Percentiles rank a stretch among this genome's conserved stretches.
These are phyloP conservation scores for Nipponacmea schrenckii DNA, from an alignment of 2,888 invertebrate species.

Conservation along the genomic window DNA sequence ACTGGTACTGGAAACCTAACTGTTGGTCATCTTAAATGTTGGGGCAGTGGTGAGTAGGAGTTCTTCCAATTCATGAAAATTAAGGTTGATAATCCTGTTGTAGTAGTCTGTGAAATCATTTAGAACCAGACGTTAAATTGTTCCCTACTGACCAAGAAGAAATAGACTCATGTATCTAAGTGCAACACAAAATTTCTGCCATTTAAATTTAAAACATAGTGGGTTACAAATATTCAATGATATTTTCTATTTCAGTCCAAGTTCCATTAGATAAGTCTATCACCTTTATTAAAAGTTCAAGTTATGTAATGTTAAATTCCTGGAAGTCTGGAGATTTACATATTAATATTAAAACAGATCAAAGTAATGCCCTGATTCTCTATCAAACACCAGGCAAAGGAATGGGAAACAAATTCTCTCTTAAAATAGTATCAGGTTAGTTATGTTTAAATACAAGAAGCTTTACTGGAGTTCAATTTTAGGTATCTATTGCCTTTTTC, in stretches of 20 bases:
- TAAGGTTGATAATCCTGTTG: no score
- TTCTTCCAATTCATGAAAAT: not conserved
- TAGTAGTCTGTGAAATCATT: no score
- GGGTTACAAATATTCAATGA: no score
- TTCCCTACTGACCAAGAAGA: no score
- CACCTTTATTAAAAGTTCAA: slow-evolving; percentile 91
- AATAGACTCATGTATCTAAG: no score
- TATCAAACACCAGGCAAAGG: slow-evolving; percentile 90
- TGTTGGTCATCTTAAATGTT: slow-evolving; percentile 90
- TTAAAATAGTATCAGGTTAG: slow-evolving; percentile 48
- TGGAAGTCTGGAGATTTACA: slow-evolving; percentile 93
- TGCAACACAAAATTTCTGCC: no score
- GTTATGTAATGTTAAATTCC: slow-evolving; percentile 91
- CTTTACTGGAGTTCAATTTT: no score
- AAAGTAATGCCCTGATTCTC: slow-evolving; percentile 86
- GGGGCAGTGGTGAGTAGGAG: slow-evolving; percentile 85
- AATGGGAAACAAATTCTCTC: slow-evolving; percentile 66
- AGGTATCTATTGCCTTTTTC: no score
- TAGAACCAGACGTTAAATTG: no score
- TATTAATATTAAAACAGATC: slow-evolving; percentile 91
- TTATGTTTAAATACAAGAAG: no score
- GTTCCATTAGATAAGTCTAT: slow-evolving; percentile 84
- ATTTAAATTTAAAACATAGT: no score
- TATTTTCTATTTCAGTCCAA: slow-evolving; percentile 67
- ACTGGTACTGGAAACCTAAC: slow-evolving; percentile 79